A percentile compares a stretch with the other conserved stretches of the same genome.
These are phyloP conservation scores for Diploscapter pachys DNA, from an alignment of 1,140 invertebrate genomes.

Conservation along the genomic window DNA sequence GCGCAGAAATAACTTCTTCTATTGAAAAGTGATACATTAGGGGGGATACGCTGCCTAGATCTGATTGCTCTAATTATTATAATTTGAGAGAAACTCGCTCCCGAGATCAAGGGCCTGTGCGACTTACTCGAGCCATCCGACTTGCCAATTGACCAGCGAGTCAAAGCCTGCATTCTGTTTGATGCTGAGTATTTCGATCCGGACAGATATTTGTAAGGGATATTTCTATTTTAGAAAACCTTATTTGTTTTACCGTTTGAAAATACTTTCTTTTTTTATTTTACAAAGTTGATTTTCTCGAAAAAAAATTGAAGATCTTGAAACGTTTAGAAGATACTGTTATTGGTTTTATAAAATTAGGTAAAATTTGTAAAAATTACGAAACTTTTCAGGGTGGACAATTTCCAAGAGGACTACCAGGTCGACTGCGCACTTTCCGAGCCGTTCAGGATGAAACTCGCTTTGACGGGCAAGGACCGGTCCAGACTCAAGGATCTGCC, in stretches of 20 bases:
- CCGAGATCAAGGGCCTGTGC: conserved; percentile 13
- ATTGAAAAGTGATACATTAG: too few relatives aligned
- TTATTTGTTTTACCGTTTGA: too few relatives aligned
- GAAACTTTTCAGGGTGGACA: conserved; percentile 20
- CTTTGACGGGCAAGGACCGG: conserved; percentile 19
- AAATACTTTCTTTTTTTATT: too few relatives aligned
- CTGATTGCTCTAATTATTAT: too few relatives aligned
- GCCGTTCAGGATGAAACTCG: not conserved
- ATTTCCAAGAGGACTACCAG: conserved; percentile 22
- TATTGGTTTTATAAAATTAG: not conserved
- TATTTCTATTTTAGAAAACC: not conserved
- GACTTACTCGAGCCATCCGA: too few relatives aligned
- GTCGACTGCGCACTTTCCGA: conserved; percentile 1
- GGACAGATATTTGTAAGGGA: conserved; percentile 7
- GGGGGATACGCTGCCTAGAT: too few relatives aligned
- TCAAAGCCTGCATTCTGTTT: not conserved
- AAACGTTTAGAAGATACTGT: not conserved
- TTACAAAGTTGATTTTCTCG: too few relatives aligned
- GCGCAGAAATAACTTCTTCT: too few relatives aligned
- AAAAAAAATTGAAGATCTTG: too few relatives aligned
- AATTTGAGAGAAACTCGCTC: conserved; percentile 19
- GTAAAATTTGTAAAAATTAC: conserved; percentile 10
- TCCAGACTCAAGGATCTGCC: conserved; percentile 24
- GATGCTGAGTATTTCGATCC: not conserved
- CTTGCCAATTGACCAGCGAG: conserved; percentile 8